A percentile compares a stretch with the other conserved stretches of the same genome.
Evolutionary conservation across 1,140 invertebrate genomes (phyloP).

Genomic region (Anastrepha obliqua): DNA sequence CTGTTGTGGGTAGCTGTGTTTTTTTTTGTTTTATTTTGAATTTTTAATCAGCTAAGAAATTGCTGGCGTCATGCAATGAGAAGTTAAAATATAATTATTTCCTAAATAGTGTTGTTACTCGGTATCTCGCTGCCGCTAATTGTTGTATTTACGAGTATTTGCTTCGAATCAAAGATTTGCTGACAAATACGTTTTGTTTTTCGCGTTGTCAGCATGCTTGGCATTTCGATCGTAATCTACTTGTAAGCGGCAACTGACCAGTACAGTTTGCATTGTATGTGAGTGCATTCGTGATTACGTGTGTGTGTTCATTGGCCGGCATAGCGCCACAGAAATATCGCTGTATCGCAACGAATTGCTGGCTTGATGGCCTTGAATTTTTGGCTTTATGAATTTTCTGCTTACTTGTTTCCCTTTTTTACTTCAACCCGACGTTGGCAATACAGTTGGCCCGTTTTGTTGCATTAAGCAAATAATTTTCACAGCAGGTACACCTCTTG

Average conservation of each 20-base stretch:
- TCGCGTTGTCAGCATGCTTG: not conserved
- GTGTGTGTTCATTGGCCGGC: not conserved
- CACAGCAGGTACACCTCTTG: too few species aligned
- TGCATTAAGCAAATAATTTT: too few species aligned
- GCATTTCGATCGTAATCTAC: not conserved
- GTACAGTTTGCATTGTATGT: not conserved
- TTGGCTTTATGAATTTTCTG: too few species aligned
- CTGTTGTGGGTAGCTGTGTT: not conserved
- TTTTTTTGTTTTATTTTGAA: not conserved
- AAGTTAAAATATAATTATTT: not conserved
- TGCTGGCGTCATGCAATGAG: not conserved
- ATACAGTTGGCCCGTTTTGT: too few species aligned
- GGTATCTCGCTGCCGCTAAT: not conserved
- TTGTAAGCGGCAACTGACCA: not conserved
- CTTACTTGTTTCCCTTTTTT: too few species aligned
- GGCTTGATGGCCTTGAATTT: too few species aligned
- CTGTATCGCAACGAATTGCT: too few species aligned
- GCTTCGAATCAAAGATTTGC: not conserved
- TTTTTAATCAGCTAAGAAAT: conserved; percentile 1
- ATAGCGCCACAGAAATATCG: too few species aligned
- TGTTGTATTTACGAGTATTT: conserved; percentile 4
- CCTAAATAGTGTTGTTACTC: conserved; percentile 11
- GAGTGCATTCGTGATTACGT: not conserved
- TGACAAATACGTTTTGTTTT: not conserved
- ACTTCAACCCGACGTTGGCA: too few species aligned